A percentile compares a stretch with the other conserved stretches of the same genome.
Evolutionary conservation across 1,140 invertebrate genomes (phyloP).

Genomic region (Mya arenaria): DNA sequence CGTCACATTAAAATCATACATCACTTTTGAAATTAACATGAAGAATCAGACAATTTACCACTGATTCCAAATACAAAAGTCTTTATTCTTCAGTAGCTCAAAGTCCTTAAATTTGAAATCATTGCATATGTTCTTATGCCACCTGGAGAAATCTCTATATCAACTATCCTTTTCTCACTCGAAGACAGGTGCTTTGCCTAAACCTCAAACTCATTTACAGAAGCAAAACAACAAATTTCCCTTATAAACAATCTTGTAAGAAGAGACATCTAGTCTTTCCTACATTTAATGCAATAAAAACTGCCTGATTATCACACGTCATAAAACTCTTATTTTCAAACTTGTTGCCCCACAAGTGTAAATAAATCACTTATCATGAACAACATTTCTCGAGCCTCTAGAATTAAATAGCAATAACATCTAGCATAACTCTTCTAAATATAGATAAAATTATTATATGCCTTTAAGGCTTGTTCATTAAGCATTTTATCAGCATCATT

Average conservation of each 20-base stretch:
- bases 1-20: too few relatives aligned
- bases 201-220: neutral
- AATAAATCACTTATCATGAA: neutral
- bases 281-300: neutral
- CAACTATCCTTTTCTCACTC: neutral
- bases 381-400: neutral
- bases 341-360: neutral
- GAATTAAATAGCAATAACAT: too few relatives aligned
- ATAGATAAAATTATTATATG: too few relatives aligned
- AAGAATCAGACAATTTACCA: too few relatives aligned
- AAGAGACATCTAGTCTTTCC: neutral
- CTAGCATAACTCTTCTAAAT: too few relatives aligned
- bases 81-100: neutral
- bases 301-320: constrained; percentile 4
- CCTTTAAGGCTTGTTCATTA: too few relatives aligned
- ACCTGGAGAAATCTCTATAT: constrained; percentile 22
- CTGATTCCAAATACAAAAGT: neutral
- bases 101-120: neutral
- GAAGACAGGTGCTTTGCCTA: too few relatives aligned
- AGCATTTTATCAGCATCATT: too few relatives aligned
- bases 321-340: neutral
- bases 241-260: constrained; percentile 25
- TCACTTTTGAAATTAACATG: too few relatives aligned
- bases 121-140: neutral
- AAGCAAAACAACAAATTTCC: neutral